phyloP scores from a whole-genome alignment of 1,140 invertebrate genomes.

The Brachionus sp. region DNA sequence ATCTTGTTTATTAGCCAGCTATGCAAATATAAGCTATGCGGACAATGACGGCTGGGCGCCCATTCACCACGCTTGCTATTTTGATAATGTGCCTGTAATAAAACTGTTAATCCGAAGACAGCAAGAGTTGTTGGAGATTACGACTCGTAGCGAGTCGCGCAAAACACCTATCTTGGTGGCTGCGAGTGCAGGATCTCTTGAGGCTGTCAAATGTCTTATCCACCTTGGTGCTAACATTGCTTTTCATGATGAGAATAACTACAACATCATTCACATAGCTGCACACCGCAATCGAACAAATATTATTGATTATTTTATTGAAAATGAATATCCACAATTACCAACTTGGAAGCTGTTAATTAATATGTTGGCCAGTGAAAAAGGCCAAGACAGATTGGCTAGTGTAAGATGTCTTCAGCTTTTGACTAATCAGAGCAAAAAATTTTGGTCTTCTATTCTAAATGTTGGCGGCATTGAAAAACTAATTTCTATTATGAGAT shows the following conservation, averaged over 20 bases:
- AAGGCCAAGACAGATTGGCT: slow-evolving; percentile 50
- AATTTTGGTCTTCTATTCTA: slow-evolving; percentile 57
- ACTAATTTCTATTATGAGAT: neutral
- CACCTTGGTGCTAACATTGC: slow-evolving; percentile 52
- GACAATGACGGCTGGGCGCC: slow-evolving; percentile 59
- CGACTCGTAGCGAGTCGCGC: slow-evolving; percentile 48
- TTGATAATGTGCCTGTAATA: slow-evolving; percentile 55
- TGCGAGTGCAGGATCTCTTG: slow-evolving; percentile 55
- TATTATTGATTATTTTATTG: slow-evolving; percentile 57
- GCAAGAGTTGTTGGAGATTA: slow-evolving; percentile 53
- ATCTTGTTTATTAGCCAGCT: slow-evolving; percentile 55
- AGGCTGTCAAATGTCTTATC: slow-evolving; percentile 55
- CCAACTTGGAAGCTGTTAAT: slow-evolving; percentile 58
- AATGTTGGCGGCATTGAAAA: slow-evolving; percentile 51
- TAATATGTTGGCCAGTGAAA: slow-evolving; percentile 50
- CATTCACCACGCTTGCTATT: slow-evolving; percentile 58
- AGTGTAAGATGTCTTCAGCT: slow-evolving; percentile 57
- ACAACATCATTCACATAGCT: slow-evolving; percentile 56
- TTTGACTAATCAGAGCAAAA: slow-evolving; percentile 53
- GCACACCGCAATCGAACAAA: slow-evolving; percentile 57
- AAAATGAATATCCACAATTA: slow-evolving; percentile 52
- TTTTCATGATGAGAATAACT: slow-evolving; percentile 50
- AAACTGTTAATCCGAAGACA: slow-evolving; percentile 54
- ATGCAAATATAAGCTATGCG: slow-evolving; percentile 53
- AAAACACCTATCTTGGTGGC: slow-evolving; percentile 57